Evolutionary conservation across 2,797 vertebrate genomes (phyloP).

Genomic region (Enteromius mattozi): DNA sequence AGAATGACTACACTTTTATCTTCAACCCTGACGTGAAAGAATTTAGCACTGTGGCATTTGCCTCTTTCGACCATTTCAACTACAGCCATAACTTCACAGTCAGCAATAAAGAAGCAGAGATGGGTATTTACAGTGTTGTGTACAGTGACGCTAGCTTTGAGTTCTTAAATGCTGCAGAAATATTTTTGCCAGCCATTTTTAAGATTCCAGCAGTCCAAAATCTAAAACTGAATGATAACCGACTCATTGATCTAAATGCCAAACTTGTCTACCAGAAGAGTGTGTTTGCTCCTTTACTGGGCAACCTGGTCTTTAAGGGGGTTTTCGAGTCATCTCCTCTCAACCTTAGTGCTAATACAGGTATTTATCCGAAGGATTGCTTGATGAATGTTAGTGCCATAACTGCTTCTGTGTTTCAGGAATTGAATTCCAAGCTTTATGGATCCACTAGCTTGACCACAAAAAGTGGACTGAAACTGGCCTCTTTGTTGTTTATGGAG

Average conservation of each 20-base stretch:
- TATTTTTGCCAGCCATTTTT: constrained; percentile 79
- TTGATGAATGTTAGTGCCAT: constrained; percentile 82
- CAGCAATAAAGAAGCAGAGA: constrained; percentile 79
- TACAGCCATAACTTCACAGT: constrained; percentile 83
- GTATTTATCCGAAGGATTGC: constrained; percentile 85
- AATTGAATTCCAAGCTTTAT: constrained; percentile 85
- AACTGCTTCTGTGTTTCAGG: constrained; percentile 83
- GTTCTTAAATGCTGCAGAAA: constrained; percentile 84
- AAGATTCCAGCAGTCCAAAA: constrained; percentile 78
- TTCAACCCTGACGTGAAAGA: constrained; percentile 82
- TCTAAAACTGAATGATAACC: constrained; percentile 89
- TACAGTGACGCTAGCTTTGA: constrained; percentile 87
- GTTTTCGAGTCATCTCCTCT: constrained; percentile 89
- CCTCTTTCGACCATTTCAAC: constrained; percentile 87
- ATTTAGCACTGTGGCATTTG: constrained; percentile 77
- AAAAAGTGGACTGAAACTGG: constrained; percentile 86
- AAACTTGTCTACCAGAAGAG: constrained; percentile 89
- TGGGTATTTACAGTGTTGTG: constrained; percentile 74
- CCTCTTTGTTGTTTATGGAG: constrained; percentile 84
- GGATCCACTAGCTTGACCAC: constrained; percentile 86
- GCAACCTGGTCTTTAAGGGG: constrained; percentile 86
- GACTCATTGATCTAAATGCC: constrained; percentile 82
- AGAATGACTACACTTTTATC: constrained; percentile 84
- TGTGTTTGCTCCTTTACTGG: constrained; percentile 77
- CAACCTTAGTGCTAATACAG: constrained; percentile 83